phyloP scores from a whole-genome alignment of 2,113 vertebrate species.

The Gymnocephalus cernua region DNA sequence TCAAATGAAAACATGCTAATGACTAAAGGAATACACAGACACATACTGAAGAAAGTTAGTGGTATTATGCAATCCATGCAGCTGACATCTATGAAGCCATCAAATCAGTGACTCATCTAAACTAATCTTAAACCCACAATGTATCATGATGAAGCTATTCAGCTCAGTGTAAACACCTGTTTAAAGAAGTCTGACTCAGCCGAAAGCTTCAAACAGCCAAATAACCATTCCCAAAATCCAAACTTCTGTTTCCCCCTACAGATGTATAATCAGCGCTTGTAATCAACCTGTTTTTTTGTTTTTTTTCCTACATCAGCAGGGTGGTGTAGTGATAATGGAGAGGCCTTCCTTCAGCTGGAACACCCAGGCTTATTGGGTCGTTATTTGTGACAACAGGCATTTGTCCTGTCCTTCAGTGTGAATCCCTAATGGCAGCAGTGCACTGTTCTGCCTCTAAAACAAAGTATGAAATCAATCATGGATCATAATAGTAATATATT shows the following conservation, averaged over 20 bases:
- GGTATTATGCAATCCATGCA: neutral
- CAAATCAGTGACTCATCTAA: conserved; percentile 32
- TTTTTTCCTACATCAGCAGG: neutral
- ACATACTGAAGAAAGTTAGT: neutral
- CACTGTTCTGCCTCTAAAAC: neutral
- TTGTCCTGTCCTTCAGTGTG: conserved; percentile 8
- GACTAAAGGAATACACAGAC: conserved; percentile 40
- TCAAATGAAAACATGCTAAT: conserved; percentile 44
- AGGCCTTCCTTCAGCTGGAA: conserved; percentile 5
- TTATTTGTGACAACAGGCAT: conserved; percentile 36
- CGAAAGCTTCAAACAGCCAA: conserved; percentile 12
- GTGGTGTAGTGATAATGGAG: conserved; percentile 9
- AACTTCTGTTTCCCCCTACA: conserved; percentile 30
- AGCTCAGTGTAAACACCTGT: conserved; percentile 25
- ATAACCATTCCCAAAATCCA: conserved; percentile 45
- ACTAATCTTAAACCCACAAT: conserved; percentile 33
- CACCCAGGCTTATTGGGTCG: conserved; percentile 10
- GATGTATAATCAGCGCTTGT: conserved; percentile 33
- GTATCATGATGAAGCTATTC: conserved; percentile 29
- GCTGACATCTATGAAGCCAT: neutral
- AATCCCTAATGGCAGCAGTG: neutral
- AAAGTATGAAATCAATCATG: neutral
- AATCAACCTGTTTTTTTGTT: conserved; percentile 15
- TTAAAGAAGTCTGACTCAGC: conserved; percentile 26
- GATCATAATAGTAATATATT: neutral